Percentiles rank a stretch among this genome's conserved stretches.
These are phyloP conservation scores for Meiosimyza decipiens DNA, from an alignment of 2,888 invertebrate species.

Conservation along the genomic window DNA sequence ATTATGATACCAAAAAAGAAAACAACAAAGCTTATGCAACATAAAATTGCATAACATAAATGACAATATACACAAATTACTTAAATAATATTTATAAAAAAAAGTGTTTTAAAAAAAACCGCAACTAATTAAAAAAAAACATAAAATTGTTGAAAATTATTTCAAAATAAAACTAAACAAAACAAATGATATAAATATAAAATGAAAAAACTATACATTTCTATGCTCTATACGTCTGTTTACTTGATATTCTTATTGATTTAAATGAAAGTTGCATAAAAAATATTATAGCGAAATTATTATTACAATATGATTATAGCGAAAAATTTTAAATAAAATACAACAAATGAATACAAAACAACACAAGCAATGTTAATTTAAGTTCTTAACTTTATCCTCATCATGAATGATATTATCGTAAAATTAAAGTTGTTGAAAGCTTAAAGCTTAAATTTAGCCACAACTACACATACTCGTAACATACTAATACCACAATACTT, in stretches of 20 bases:
- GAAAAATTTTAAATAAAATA: background rate
- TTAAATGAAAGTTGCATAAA: background rate
- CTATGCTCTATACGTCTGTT: slow-evolving; percentile 7
- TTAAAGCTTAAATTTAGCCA: background rate
- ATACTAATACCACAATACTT: background rate
- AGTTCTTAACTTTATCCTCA: slow-evolving; percentile 34
- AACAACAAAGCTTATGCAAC: slow-evolving; percentile 8
- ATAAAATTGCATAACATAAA: slow-evolving; percentile 32
- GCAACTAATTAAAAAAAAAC: too few relatives aligned
- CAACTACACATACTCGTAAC: slow-evolving; percentile 9
- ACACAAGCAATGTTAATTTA: slow-evolving; percentile 54
- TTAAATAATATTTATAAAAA: slow-evolving; percentile 36
- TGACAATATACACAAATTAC: slow-evolving; percentile 43
- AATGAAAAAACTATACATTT: slow-evolving; percentile 7
- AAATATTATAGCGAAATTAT: background rate
- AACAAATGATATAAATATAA: too few relatives aligned
- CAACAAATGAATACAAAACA: slow-evolving; percentile 17
- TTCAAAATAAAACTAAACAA: too few relatives aligned
- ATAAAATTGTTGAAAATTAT: too few relatives aligned
- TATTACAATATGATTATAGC: background rate
- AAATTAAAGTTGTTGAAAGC: slow-evolving; percentile 28
- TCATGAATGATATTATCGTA: slow-evolving; percentile 18
- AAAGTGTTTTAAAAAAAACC: slow-evolving; percentile 14
- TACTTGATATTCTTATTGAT: slow-evolving; percentile 11
- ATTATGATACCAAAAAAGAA: slow-evolving; percentile 39